phyloP scores from a whole-genome alignment of 2,113 vertebrate species.

The Apaloderma vittatum region DNA sequence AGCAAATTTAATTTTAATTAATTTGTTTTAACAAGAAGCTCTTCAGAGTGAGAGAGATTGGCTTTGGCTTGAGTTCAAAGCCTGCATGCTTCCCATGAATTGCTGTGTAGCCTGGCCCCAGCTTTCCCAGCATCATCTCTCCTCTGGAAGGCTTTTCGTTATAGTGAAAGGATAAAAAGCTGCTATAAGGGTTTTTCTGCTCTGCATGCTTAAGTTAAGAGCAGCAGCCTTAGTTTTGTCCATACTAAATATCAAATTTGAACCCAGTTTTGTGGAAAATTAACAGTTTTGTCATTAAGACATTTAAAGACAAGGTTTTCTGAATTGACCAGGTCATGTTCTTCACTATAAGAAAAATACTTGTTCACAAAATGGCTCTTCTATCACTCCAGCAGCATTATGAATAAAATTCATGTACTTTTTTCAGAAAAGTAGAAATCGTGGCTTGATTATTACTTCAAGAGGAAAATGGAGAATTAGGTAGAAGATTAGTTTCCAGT shows the following conservation, averaged over 20 bases:
- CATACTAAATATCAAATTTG: not conserved
- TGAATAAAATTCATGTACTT: not conserved
- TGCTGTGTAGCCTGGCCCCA: not conserved
- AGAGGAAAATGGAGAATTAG: not conserved
- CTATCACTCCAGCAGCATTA: not conserved
- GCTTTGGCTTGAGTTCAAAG: not conserved
- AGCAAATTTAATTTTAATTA: not conserved
- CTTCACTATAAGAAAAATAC: not conserved
- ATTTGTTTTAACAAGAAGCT: not conserved
- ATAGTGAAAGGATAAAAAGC: not conserved
- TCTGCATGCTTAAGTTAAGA: not conserved
- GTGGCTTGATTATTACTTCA: not conserved
- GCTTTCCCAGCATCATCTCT: not conserved
- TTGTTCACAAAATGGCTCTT: not conserved
- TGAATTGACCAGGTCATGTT: not conserved
- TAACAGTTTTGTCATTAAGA: not conserved
- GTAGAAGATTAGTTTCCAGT: not conserved
- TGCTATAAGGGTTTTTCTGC: not conserved
- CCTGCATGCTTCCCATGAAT: fast-evolving
- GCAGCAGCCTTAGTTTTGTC: not conserved
- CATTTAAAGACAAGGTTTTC: not conserved
- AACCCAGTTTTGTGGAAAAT: not conserved
- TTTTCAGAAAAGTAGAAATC: not conserved
- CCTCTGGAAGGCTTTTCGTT: not conserved
- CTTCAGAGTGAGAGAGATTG: not conserved